Base-by-base conservation (phyloP, 1,140 invertebrate species). In the Atta cephalotes region DNA sequence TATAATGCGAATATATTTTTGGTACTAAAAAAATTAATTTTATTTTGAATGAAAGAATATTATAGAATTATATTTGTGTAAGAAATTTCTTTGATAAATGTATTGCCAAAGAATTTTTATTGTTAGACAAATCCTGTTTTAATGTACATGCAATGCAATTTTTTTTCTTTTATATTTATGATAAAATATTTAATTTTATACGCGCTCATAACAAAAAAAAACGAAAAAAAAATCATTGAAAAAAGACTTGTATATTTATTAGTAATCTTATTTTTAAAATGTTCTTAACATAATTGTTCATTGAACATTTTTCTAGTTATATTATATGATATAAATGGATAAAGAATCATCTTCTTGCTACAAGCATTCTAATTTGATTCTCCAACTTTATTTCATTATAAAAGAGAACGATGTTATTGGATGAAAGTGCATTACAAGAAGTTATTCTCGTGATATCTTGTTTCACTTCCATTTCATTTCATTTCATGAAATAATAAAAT, bases 361-460 rank as follows among this genome's bases (percentile, higher is more conserved):
- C 21, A 53, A 49, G 18, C 7, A 28, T 79, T 79, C 4, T n/a
- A 66, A 66, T 79, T 79, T 79, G 14, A 53, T 79, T 79, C 18
- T 51, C 1, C n/a, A 49, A 28, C 5, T 65, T 79, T 66, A 53
- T 21, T 28, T 79, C 18, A 53, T 79, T 66, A 53, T 31, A 49
- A 28, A 51, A 21, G 25, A 79, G 25, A 53, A 45, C 9, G 49
- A 51, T 35, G 28, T 79, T 79, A 79, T 79, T 53, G n/a, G 45
- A 66, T 35, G 2, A 66, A 79, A 66, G 45, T n/a, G 18, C 25
- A 65, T 65, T 77, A 14, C 18, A 51, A 35, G 62, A 35, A 51
- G 45, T 78, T 63, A 63, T 25, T 78, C 25, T 10, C 12, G 10
- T 16, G 21, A 39, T 60, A 76, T 35, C 53, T 76, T 60, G 56